These are phyloP conservation scores for Poeciliopsis infans DNA, from an alignment of 2,797 vertebrate species.

Conservation along the genomic window DNA sequence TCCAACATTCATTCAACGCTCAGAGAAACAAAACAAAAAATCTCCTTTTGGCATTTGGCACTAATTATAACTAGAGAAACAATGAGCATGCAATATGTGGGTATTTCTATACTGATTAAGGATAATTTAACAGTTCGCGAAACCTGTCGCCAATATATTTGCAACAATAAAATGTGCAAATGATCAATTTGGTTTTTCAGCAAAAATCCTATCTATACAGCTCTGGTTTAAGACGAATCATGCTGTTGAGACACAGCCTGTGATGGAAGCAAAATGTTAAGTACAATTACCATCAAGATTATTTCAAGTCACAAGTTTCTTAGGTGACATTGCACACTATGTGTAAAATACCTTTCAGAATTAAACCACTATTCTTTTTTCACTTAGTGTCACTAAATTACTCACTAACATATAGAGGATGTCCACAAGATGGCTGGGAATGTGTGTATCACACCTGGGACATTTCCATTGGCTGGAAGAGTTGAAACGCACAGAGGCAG, in stretches of 20 bases:
- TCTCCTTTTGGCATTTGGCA: neutral
- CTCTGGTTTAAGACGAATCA: too few relatives aligned
- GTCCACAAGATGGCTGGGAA: slow-evolving; percentile 8
- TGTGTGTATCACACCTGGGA: slow-evolving; percentile 32
- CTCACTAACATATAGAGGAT: neutral
- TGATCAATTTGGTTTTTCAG: neutral
- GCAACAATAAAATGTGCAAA: neutral
- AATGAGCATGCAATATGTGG: neutral
- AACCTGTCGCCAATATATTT: neutral
- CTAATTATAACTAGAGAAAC: too few relatives aligned
- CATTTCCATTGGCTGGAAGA: slow-evolving; percentile 27
- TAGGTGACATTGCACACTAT: neutral
- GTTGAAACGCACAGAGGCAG: slow-evolving; percentile 35
- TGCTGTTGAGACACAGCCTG: neutral
- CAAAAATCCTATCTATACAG: too few relatives aligned
- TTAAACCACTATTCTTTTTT: neutral
- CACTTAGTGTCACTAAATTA: slow-evolving; percentile 17
- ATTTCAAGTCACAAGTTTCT: neutral
- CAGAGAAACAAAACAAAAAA: neutral
- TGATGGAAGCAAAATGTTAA: neutral
- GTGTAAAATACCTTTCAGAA: neutral
- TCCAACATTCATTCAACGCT: neutral
- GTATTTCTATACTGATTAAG: neutral
- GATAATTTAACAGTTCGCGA: neutral
- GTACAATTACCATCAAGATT: neutral